Evolutionary conservation across 2,888 invertebrate species (phyloP).

Genomic region (Rapana venosa): DNA sequence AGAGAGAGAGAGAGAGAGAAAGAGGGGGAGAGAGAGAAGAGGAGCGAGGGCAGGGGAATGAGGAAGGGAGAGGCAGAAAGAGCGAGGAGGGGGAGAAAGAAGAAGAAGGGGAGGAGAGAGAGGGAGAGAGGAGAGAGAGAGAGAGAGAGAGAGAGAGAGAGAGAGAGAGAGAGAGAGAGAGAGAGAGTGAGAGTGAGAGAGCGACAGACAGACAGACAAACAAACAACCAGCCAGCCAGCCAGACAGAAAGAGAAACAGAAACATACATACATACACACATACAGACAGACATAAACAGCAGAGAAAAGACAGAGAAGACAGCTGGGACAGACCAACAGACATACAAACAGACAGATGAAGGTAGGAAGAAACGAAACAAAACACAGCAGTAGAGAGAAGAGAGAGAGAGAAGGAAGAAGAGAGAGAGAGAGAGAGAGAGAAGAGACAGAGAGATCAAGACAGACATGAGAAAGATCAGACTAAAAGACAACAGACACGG

Average conservation of each 20-base stretch:
- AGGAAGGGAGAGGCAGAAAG: neutral
- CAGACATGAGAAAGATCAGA: neutral
- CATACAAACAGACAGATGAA: constrained; percentile 2
- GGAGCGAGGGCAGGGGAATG: neutral
- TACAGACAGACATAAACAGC: no score
- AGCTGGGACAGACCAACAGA: neutral
- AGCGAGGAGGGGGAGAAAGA: neutral
- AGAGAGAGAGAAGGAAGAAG: neutral
- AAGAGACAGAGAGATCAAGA: neutral
- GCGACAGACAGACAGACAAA: no score
- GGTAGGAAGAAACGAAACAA: neutral
- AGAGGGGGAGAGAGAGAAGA: neutral
- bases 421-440: neutral
- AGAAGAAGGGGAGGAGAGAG: neutral
- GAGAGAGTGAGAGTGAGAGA: constrained; percentile 13
- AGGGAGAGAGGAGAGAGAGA: constrained; percentile 6
- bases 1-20: neutral
- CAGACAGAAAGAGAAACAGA: neutral
- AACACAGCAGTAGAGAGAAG: neutral
- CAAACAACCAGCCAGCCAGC: no score
- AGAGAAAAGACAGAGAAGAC: neutral
- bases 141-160: constrained; percentile 10
- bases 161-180: constrained; percentile 16
- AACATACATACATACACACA: neutral
- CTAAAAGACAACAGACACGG: no score